Base-by-base conservation (phyloP, 2,797 vertebrate genomes). In the Aeoliscus strigatus region DNA sequence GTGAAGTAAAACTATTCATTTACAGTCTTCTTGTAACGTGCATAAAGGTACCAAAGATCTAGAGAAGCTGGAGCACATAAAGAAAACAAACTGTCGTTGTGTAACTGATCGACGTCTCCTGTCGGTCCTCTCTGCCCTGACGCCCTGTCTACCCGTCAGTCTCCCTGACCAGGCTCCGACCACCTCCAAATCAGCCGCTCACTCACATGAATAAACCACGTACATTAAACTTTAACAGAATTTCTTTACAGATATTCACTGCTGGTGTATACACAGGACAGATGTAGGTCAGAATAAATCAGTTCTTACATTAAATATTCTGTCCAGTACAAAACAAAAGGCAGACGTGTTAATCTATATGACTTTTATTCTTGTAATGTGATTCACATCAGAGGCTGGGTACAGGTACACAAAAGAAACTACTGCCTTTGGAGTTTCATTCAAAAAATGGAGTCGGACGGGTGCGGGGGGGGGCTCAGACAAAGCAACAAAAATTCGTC, bases 401-500 rank as follows among this genome's bases (percentile, higher is more conserved):
- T n/a, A n/a, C n/a, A n/a, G 44, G 54, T 43, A 39, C 36, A 38
- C 66, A 66, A 49, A 54, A 8, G 14, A 62, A 67, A 57, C 49
- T 25, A 31, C 33, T 45, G 66, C 58, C 49, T 80, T 66, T 80
- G 56, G 71, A 81, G 54, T 79, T 85, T 64, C 73, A 70, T 82
- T 84, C 68, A 75, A 68, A 78, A 83, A 61, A n/a, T n/a, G n/a
- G n/a, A n/a, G n/a, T n/a, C n/a, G n/a, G n/a, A n/a, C n/a, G n/a
- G n/a, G n/a, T n/a, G n/a, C 42, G 36, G 45, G 50, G 48, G 53
- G 28, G 26, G 45, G 57, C 52, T 64, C 68, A 86, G 84, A 85
- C 74, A 88, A 90, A 86, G 77, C 74, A 72, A 75, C 80, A 86
- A 79, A 84, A 87, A 87, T 73, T 77, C 83, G 77, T 87, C 87